Percentiles rank a stretch among this genome's conserved stretches.
phyloP scores from a whole-genome alignment of 2,113 vertebrate genomes.

The Megatriorchis doriae region DNA sequence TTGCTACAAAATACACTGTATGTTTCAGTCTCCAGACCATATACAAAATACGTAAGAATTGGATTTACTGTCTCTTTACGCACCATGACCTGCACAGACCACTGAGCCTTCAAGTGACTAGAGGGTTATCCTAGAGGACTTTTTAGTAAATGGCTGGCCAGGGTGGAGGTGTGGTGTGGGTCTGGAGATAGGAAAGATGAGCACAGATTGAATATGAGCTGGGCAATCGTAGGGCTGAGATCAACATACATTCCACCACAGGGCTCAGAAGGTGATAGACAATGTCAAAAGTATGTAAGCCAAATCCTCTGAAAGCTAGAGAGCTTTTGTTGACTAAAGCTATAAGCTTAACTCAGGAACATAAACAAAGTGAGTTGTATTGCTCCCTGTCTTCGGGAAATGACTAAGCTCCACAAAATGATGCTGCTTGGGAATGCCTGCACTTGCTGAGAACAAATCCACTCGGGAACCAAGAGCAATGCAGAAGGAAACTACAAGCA shows the following conservation, averaged over 20 bases:
- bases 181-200: neutral
- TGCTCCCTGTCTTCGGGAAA: neutral
- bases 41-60: neutral
- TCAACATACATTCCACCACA: neutral
- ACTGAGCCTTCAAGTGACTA: neutral
- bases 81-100: neutral
- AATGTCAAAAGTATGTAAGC: neutral
- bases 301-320: neutral
- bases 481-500: neutral
- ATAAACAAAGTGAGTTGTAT: neutral
- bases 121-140: neutral
- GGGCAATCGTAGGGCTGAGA: neutral
- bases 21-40: neutral
- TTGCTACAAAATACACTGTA: neutral
- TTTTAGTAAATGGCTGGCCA: neutral
- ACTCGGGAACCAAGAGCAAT: neutral
- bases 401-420: neutral
- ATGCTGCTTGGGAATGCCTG: neutral
- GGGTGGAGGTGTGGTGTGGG: neutral
- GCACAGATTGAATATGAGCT: neutral
- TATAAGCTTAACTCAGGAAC: neutral
- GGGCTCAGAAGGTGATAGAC: neutral
- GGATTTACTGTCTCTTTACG: neutral
- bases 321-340: neutral
- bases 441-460: neutral